Conservation (phyloP, 2,797 vertebrate genomes). For the Microctenopoma stevenorrisi region DNA sequence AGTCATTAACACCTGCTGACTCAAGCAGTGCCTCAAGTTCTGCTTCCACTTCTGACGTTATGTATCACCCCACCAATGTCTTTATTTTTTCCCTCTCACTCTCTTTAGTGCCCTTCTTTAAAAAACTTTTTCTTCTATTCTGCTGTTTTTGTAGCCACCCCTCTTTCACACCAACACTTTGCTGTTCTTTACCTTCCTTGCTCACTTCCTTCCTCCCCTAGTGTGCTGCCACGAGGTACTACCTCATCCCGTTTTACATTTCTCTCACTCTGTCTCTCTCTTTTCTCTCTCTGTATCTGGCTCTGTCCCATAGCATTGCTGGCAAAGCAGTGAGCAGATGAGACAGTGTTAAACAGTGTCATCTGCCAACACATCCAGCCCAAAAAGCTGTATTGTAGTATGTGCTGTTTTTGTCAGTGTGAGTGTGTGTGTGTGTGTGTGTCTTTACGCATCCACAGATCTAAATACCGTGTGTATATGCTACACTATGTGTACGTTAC, state of each 20-base stretch:
- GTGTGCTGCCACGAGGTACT: conserved; percentile 39
- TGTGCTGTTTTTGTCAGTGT: conserved; percentile 12
- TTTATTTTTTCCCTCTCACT: conserved; percentile 23
- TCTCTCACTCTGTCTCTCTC: neutral
- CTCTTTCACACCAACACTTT: conserved; percentile 38
- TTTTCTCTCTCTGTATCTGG: conserved; percentile 44
- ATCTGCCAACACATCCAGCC: conserved; percentile 68
- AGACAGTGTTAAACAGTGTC: conserved; percentile 72
- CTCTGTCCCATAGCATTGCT: conserved; percentile 58
- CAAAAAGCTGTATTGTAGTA: conserved; percentile 46
- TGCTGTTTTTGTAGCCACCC: conserved; percentile 43
- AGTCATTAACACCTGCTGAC: conserved; percentile 68
- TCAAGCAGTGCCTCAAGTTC: conserved; percentile 16
- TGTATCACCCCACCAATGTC: conserved; percentile 9
- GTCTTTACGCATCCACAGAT: neutral
- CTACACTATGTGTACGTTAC: conserved; percentile 8
- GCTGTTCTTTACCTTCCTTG: conserved; percentile 4
- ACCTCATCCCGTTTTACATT: conserved; percentile 25
- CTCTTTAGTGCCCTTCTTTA: neutral
- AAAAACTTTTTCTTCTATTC: conserved; percentile 28
- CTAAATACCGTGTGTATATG: conserved; percentile 1
- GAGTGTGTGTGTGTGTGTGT: conserved; percentile 9
- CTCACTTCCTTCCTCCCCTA: conserved; percentile 26
- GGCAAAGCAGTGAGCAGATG: conserved; percentile 66
- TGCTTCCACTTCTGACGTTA: conserved; percentile 35